These are phyloP conservation scores for Entelurus aequoreus DNA, from an alignment of 2,113 vertebrate species.

Conservation along the genomic window DNA sequence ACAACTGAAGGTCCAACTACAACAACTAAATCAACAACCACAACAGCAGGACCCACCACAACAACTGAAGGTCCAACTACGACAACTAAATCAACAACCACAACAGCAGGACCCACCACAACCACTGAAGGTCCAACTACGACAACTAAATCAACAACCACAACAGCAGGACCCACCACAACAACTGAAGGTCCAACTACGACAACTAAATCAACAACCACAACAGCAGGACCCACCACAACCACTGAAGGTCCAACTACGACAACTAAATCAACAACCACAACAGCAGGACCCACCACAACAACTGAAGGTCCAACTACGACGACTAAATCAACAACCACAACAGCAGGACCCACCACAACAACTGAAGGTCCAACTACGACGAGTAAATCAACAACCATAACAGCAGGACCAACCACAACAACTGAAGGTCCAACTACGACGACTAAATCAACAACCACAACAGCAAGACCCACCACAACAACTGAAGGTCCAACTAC, in stretches of 20 bases:
- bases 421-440: slow-evolving; percentile 7
- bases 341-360: background rate
- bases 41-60: no score
- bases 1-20: no score
- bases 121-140: slow-evolving; percentile 1
- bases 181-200: background rate
- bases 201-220: background rate
- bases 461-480: background rate
- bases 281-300: background rate
- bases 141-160: background rate
- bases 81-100: background rate
- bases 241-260: slow-evolving; percentile 3
- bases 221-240: background rate
- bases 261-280: background rate
- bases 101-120: background rate
- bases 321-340: background rate
- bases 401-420: background rate
- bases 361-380: background rate
- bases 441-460: background rate
- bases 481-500: background rate
- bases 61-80: background rate
- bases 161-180: background rate
- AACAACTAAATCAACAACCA: no score
- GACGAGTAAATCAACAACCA: background rate
- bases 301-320: background rate